Evolutionary conservation across 2,888 invertebrate species (phyloP).

Genomic region (Zhuqinia jingwanae): DNA sequence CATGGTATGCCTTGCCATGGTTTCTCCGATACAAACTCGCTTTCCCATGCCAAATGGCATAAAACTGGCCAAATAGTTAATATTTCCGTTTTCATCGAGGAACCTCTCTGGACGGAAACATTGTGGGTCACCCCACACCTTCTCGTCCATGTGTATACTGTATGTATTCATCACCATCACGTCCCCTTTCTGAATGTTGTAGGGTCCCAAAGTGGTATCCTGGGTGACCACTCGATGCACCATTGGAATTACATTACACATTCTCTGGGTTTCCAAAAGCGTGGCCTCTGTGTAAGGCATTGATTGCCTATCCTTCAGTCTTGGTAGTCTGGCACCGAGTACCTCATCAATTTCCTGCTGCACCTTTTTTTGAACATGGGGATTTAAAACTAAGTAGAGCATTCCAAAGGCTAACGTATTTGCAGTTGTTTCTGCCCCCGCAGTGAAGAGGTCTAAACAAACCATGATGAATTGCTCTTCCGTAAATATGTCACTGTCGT

Average conservation of each 20-base stretch:
- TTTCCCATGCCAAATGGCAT: constrained; percentile 72
- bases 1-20: constrained; percentile 69
- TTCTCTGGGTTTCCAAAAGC: constrained; percentile 72
- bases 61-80: constrained; percentile 74
- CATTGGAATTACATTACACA: constrained; percentile 73
- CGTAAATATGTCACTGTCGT: too few relatives aligned
- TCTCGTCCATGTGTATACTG: constrained; percentile 60
- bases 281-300: constrained; percentile 77
- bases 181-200: too few relatives aligned
- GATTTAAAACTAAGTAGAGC: constrained; percentile 79
- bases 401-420: constrained; percentile 78
- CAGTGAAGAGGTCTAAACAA: constrained; percentile 73
- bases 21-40: constrained; percentile 74
- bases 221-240: constrained; percentile 62
- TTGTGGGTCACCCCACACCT: constrained; percentile 66
- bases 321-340: constrained; percentile 76
- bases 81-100: constrained; percentile 66
- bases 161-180: constrained; percentile 70
- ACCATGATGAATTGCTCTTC: constrained; percentile 75
- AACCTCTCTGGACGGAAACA: constrained; percentile 74
- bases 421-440: constrained; percentile 78
- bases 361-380: constrained; percentile 79
- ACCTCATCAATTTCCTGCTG: constrained; percentile 80
- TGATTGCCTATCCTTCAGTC: constrained; percentile 29
- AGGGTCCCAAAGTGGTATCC: constrained; percentile 60